Evolutionary conservation across 2,888 invertebrate genomes (phyloP), one percentile per base, ranked within the genome.

Genomic region (Eutolmus rufibarbis): DNA sequence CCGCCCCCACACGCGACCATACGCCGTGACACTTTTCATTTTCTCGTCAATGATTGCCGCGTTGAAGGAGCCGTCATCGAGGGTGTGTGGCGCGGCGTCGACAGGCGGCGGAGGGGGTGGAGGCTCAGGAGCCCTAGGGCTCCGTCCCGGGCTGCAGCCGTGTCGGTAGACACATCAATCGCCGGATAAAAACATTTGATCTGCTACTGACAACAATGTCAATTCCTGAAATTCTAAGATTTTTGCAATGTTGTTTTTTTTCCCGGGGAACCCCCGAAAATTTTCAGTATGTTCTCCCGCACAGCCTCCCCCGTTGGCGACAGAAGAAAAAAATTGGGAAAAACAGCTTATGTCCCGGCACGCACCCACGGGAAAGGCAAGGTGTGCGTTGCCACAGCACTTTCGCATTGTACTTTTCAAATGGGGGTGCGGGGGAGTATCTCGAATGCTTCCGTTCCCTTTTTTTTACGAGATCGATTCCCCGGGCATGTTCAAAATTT

Each of bases 161-260:
- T 85, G 74, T 85, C 74, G 74, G 74, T 37, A 85, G 85, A 85
- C 85, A 85, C 85, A 85, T 74, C 74, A 85, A 85, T 85, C 46
- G 85, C n/a, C 23, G 51, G 85, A 85, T 85, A 85, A 85, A 85
- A 85, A 74, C 85, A 85, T 85, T 85, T 85, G 85, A 85, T 85
- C 85, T 85, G 85, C 74, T 85, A 31, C 85, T 85, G 74, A 85
- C 74, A 85, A 85, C 85, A 85, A 85, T 85, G 85, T 85, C 74
- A 85, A 85, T 85, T 85, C 85, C 28, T 43, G 74, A 74, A 43
- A 85, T 74, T 85, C 74, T 43, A 28, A 31, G 46, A 86, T 74
- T 86, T 86, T 78, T 66, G 2, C 77, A 28, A 86, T 78, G 66
- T 86, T 78, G 23, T 78, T 86, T 77, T 78, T n/a, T 77, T 66